A percentile compares a stretch with the other conserved stretches of the same genome.
phyloP scores from a whole-genome alignment of 2,797 vertebrate species.

The Columba guinea region DNA sequence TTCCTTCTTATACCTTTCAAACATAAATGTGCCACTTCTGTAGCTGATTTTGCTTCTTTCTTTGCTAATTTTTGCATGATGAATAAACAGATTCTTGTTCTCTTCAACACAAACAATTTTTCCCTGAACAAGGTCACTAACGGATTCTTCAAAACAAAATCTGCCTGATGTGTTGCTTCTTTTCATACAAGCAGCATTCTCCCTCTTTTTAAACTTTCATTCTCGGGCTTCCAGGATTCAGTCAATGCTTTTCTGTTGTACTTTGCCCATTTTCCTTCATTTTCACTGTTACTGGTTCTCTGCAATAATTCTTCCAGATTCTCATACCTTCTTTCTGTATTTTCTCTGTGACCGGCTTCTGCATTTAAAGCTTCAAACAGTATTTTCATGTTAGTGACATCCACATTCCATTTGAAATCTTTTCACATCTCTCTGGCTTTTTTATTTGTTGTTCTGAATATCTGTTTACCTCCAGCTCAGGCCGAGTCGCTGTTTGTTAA shows the following conservation, averaged over 20 bases:
- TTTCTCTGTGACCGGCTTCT: neutral
- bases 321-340: neutral
- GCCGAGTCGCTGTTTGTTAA: neutral
- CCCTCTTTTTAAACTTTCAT: neutral
- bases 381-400: neutral
- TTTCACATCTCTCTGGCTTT: neutral
- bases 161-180: neutral
- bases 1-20: slow-evolving; percentile 21
- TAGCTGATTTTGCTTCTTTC: neutral
- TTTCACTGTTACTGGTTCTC: neutral
- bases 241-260: neutral
- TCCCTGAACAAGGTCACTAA: neutral
- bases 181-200: neutral
- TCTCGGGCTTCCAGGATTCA: neutral
- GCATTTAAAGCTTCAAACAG: neutral
- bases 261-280: neutral
- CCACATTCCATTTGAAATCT: neutral
- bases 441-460: neutral
- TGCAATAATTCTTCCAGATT: neutral
- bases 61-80: neutral
- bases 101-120: neutral
- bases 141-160: neutral
- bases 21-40: neutral
- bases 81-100: neutral
- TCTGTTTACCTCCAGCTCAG: neutral